These are phyloP conservation scores for Lytechinus variegatus DNA, from an alignment of 35 echinoderm and acorn worm genomes.

Conservation along the genomic window DNA sequence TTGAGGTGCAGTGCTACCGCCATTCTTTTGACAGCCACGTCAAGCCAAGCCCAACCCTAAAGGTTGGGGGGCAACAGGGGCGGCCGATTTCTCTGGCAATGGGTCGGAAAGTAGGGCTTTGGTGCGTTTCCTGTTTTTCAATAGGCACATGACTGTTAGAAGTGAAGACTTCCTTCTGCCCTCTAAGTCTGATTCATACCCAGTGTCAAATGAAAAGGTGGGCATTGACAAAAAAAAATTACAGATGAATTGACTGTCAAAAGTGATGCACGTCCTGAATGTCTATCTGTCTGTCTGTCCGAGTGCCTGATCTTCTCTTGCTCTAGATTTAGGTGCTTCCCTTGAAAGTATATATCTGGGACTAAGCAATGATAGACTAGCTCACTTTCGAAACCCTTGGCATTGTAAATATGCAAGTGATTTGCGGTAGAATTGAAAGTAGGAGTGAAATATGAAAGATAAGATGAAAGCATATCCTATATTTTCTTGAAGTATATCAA, in stretches of 20 bases:
- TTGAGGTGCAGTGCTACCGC: neutral
- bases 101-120: conserved; percentile 53
- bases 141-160: conserved; percentile 54
- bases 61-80: conserved; percentile 24
- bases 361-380: neutral
- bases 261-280: neutral
- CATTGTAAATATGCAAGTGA: neutral
- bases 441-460: neutral
- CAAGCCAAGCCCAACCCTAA: conserved; percentile 22
- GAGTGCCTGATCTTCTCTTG: neutral
- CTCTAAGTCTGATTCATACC: conserved; percentile 8
- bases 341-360: neutral
- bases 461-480: too few relatives aligned
- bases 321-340: neutral
- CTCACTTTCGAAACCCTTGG: neutral
- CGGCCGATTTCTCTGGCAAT: conserved; percentile 36
- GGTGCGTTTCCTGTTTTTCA: conserved; percentile 53
- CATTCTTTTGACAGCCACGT: neutral
- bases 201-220: neutral
- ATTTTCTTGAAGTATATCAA: too few relatives aligned
- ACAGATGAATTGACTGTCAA: neutral
- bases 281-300: neutral
- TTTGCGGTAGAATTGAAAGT: neutral
- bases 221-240: neutral
- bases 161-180: conserved; percentile 48